These are phyloP conservation scores for Xenopus borealis DNA, from an alignment of 2,113 vertebrate species.

Conservation along the genomic window DNA sequence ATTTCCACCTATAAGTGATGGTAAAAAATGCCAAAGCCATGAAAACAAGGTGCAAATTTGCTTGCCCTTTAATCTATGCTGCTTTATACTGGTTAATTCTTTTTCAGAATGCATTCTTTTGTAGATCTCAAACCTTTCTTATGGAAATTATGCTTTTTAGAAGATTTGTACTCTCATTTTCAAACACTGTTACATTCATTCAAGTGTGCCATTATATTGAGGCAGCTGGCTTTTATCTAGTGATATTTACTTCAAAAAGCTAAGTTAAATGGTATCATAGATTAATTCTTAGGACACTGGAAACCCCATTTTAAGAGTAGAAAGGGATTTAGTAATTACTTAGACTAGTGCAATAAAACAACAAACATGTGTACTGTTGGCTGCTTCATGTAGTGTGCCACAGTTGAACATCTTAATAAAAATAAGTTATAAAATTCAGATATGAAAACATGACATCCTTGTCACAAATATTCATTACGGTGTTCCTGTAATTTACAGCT, in stretches of 20 bases:
- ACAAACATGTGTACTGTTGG: constrained; percentile 69
- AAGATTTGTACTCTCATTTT: constrained; percentile 88
- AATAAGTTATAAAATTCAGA: constrained; percentile 61
- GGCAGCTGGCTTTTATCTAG: constrained; percentile 91
- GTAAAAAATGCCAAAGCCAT: constrained; percentile 62
- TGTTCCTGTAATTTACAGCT: constrained; percentile 61
- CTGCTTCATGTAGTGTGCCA: constrained; percentile 57
- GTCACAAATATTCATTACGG: constrained; percentile 46
- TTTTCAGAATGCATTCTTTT: constrained; percentile 91
- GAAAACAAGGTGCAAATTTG: constrained; percentile 84
- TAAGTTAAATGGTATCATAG: constrained; percentile 91
- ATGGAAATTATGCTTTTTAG: constrained; percentile 97
- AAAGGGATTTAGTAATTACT: constrained; percentile 78
- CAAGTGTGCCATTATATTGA: constrained; percentile 88
- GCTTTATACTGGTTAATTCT: constrained; percentile 83
- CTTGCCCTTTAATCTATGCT: constrained; percentile 84
- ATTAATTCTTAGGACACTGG: constrained; percentile 80
- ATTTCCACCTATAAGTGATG: constrained; percentile 29
- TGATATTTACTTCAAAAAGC: constrained; percentile 93
- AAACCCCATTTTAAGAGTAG: constrained; percentile 64
- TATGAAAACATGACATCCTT: constrained; percentile 51
- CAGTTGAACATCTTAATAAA: constrained; percentile 64
- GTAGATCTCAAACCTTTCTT: constrained; percentile 94
- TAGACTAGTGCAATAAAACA: constrained; percentile 76
- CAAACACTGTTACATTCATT: constrained; percentile 88